phyloP scores from a whole-genome alignment of 1,140 invertebrate genomes.

The Paraescarpia echinospica region DNA sequence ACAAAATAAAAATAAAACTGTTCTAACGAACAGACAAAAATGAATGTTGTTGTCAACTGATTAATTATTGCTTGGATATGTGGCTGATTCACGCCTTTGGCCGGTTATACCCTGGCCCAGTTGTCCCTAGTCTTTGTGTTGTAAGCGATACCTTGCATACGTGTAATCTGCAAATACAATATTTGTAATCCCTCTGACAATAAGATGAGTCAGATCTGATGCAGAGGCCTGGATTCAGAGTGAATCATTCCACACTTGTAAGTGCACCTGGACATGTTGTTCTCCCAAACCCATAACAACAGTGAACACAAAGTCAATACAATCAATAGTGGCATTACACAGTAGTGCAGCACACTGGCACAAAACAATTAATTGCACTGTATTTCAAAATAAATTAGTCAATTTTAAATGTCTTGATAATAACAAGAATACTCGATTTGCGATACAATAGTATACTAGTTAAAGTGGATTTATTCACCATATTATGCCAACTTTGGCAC shows the following conservation, averaged over 20 bases:
- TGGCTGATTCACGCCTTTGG: background rate
- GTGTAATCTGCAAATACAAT: background rate
- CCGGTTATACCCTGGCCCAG: background rate
- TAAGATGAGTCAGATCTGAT: background rate
- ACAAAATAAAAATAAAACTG: slow-evolving; percentile 3
- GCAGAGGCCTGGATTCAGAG: background rate
- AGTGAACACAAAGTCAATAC: too few species aligned
- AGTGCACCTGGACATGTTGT: too few species aligned
- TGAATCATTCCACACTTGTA: background rate
- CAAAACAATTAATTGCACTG: background rate
- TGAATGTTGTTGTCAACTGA: background rate
- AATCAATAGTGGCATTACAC: too few species aligned
- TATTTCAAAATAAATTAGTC: background rate
- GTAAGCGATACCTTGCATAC: background rate
- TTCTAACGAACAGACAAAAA: background rate
- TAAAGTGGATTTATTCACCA: too few species aligned
- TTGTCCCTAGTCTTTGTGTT: background rate
- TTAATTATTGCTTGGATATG: background rate
- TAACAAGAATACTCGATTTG: too few species aligned
- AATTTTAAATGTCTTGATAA: too few species aligned
- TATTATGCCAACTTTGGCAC: too few species aligned
- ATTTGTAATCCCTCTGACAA: background rate
- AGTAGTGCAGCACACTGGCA: too few species aligned
- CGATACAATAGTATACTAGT: background rate
- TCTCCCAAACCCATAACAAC: too few species aligned